Percentiles rank a stretch among this genome's conserved stretches.
These are phyloP conservation scores for Scaptomyza reducta DNA, from an alignment of 2,888 invertebrate genomes.

Conservation along the genomic window DNA sequence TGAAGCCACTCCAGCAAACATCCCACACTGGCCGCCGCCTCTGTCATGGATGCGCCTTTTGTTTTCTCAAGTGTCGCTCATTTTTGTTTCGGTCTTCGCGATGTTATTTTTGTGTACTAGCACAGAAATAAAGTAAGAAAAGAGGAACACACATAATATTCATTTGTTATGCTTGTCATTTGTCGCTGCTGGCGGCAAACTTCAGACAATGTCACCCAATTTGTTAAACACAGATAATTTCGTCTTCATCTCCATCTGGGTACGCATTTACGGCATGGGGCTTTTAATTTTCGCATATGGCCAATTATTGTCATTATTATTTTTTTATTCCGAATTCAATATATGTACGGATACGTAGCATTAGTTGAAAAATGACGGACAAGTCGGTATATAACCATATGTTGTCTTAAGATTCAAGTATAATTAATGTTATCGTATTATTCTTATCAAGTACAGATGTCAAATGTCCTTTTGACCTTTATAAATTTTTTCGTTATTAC, in stretches of 20 bases:
- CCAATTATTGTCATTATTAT: conserved; percentile 54
- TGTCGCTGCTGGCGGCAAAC: conserved; percentile 74
- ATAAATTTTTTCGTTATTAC: too few relatives aligned
- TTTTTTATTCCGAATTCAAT: conserved; percentile 1
- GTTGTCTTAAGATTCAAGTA: background rate
- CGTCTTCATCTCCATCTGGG: conserved; percentile 35
- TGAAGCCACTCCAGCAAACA: conserved; percentile 47
- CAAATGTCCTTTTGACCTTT: too few relatives aligned
- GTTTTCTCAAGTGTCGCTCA: conserved; percentile 72
- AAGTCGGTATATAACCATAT: background rate
- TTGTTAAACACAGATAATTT: conserved; percentile 79
- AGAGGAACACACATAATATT: conserved; percentile 70
- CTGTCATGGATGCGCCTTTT: conserved; percentile 48
- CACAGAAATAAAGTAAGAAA: conserved; percentile 30
- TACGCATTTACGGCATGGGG: conserved; percentile 27
- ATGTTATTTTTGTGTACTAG: conserved; percentile 54
- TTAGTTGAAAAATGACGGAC: conserved; percentile 1
- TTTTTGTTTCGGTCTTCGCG: conserved; percentile 36
- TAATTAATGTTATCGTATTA: too few relatives aligned
- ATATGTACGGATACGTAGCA: background rate
- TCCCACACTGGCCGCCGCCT: conserved; percentile 1
- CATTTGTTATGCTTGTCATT: conserved; percentile 82
- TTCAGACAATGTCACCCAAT: conserved; percentile 80
- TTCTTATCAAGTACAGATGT: too few relatives aligned
- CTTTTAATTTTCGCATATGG: conserved; percentile 62